Evolutionary conservation across 2,797 vertebrate species (phyloP).

Genomic region (Crotalus adamanteus): DNA sequence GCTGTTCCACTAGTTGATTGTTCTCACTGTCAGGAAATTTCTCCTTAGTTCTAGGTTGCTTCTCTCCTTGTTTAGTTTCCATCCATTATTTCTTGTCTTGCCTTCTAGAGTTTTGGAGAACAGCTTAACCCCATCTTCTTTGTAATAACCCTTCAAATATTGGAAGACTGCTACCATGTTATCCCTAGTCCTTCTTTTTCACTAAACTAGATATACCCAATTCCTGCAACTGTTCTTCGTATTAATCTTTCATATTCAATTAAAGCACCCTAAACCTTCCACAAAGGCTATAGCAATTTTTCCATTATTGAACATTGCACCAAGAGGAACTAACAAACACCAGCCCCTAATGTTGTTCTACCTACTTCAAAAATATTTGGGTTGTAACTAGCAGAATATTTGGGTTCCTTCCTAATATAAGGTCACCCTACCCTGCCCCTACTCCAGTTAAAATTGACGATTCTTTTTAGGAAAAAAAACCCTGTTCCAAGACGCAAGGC

Average conservation of each 20-base stretch:
- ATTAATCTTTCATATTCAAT: neutral
- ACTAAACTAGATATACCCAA: neutral
- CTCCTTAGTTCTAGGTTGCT: neutral
- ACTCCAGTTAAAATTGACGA: neutral
- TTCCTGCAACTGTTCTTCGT: neutral
- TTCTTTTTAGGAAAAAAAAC: neutral
- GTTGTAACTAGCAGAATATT: neutral
- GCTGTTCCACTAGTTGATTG: neutral
- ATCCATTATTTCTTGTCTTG: neutral
- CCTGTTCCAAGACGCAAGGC: neutral
- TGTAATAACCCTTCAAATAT: neutral
- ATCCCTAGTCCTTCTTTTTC: neutral
- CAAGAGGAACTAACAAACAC: neutral
- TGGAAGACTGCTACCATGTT: neutral
- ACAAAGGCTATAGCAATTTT: neutral
- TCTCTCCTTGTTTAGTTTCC: neutral
- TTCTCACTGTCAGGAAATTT: neutral
- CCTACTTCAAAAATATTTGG: neutral
- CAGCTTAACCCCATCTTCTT: neutral
- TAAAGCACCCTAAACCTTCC: neutral
- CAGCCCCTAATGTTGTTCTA: neutral
- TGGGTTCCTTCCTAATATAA: neutral
- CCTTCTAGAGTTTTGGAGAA: neutral
- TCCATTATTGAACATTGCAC: neutral
- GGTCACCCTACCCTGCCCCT: neutral